phyloP scores from a whole-genome alignment of 2,888 invertebrate genomes.

The Stratiomys singularior region DNA sequence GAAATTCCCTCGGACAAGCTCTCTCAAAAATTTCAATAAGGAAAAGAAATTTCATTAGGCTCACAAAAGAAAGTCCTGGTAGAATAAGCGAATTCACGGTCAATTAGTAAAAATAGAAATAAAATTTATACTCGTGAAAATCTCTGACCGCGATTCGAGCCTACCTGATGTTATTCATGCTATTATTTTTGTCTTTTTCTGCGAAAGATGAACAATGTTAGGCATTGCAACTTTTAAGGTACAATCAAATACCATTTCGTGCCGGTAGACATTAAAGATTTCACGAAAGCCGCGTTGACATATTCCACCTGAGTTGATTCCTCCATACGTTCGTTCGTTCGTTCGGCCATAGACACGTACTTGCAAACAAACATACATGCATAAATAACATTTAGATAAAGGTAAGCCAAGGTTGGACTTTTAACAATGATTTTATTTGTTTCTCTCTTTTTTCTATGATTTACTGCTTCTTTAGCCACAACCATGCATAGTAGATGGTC shows the following conservation, averaged over 20 bases:
- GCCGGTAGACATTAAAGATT: conserved; percentile 22
- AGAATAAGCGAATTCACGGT: background rate
- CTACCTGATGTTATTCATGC: background rate
- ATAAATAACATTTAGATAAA: background rate
- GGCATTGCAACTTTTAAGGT: background rate
- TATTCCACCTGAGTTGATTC: conserved; percentile 9
- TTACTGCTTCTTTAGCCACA: background rate
- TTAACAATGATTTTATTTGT: conserved; percentile 27
- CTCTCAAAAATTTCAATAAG: too few species aligned
- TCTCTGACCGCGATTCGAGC: background rate
- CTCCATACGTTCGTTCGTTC: background rate
- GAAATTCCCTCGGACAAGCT: too few species aligned
- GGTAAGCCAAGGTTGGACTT: conserved; percentile 15
- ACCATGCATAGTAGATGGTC: background rate
- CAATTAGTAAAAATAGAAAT: background rate
- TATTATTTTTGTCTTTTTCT: conserved; percentile 7
- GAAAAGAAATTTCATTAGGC: too few species aligned
- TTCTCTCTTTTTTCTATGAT: conserved; percentile 21
- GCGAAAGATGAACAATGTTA: background rate
- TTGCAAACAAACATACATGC: background rate
- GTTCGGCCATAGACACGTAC: too few species aligned
- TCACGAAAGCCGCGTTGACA: background rate
- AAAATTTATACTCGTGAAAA: background rate
- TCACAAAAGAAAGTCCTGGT: too few species aligned
- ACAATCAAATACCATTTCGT: background rate